These are phyloP conservation scores for Anodontia alba DNA, from an alignment of 2,888 invertebrate species.

Conservation along the genomic window DNA sequence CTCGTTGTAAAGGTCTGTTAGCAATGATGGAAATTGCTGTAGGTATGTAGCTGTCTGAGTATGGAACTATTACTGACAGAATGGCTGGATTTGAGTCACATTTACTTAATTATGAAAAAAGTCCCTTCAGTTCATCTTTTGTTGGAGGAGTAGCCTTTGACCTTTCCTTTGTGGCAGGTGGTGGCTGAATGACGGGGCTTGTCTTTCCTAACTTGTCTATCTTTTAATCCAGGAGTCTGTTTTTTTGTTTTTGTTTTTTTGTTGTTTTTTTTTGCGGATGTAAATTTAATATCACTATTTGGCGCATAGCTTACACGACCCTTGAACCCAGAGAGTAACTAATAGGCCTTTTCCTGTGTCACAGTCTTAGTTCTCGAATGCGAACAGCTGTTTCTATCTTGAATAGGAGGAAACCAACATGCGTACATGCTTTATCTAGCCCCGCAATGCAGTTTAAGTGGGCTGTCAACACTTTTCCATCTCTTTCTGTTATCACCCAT, in stretches of 20 bases:
- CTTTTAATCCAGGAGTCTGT: constrained; percentile 89
- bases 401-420: constrained; percentile 62
- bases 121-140: not conserved
- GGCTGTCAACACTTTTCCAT: constrained; percentile 41
- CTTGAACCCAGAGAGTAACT: constrained; percentile 40
- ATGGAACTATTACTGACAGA: not conserved
- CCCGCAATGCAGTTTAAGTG: constrained; percentile 69
- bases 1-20: no score
- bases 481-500: constrained; percentile 42
- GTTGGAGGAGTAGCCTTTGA: no score
- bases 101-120: not conserved
- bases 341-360: constrained; percentile 54
- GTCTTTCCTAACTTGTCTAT: no score
- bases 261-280: constrained; percentile 32
- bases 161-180: no score
- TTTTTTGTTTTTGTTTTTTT: no score
- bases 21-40: no score
- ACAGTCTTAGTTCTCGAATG: constrained; percentile 50
- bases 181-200: no score
- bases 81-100: not conserved
- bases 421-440: constrained; percentile 62
- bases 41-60: not conserved
- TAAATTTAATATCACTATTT: constrained; percentile 38
- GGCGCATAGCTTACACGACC: constrained; percentile 22
- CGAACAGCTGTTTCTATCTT: constrained; percentile 45